Evolutionary conservation across 2,888 invertebrate genomes (phyloP).

Genomic region (Nemapogon koenigi): DNA sequence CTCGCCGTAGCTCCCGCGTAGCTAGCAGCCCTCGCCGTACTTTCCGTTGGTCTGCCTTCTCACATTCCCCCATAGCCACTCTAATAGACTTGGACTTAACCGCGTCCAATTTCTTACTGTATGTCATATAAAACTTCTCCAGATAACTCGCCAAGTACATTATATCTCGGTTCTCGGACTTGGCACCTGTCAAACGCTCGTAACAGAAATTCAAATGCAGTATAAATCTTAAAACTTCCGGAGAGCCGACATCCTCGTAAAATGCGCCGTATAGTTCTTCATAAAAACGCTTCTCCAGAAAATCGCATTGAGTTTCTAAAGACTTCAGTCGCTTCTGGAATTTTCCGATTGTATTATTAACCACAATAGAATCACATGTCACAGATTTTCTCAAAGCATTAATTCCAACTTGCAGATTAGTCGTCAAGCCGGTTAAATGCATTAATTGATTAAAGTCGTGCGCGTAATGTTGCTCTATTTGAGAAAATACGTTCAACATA

Average conservation of each 20-base stretch:
- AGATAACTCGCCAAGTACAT: slow-evolving; percentile 64
- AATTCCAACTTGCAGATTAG: slow-evolving; percentile 50
- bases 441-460: slow-evolving; percentile 68
- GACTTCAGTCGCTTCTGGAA: slow-evolving; percentile 32
- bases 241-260: slow-evolving; percentile 59
- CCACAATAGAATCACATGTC: slow-evolving; percentile 28
- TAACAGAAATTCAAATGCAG: slow-evolving; percentile 70
- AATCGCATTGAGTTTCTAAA: slow-evolving; percentile 54
- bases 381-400: slow-evolving; percentile 43
- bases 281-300: slow-evolving; percentile 59
- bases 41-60: slow-evolving; percentile 51
- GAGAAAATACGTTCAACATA: slow-evolving; percentile 61
- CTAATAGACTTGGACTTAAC: slow-evolving; percentile 59
- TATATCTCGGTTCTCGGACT: slow-evolving; percentile 62
- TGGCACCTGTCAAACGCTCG: slow-evolving; percentile 63
- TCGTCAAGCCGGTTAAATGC: slow-evolving; percentile 58
- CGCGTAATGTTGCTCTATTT: slow-evolving; percentile 69
- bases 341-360: slow-evolving; percentile 29
- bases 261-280: slow-evolving; percentile 63
- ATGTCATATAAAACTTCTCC: slow-evolving; percentile 61
- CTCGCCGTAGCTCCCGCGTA: slow-evolving; percentile 59
- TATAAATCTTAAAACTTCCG: slow-evolving; percentile 61
- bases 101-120: slow-evolving; percentile 57
- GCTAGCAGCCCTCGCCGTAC: slow-evolving; percentile 62
- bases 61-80: slow-evolving; percentile 53